Evolutionary conservation across 2,888 invertebrate genomes (phyloP), one percentile per base, ranked within the genome.

Genomic region (Linhomoeus sp.): DNA sequence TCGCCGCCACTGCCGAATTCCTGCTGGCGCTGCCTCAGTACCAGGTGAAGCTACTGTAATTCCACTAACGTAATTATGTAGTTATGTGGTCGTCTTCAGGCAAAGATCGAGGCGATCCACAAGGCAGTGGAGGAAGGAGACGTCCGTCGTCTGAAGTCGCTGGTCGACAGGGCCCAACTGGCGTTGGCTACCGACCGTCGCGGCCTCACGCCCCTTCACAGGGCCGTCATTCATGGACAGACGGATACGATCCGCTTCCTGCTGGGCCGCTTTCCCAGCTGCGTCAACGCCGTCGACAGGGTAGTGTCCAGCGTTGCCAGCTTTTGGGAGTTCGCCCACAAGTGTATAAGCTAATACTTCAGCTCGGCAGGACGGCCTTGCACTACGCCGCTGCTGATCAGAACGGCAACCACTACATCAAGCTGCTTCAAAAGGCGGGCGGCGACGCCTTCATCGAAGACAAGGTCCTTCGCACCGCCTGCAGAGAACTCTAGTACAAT

Each of bases 101-200:
- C 77, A 56, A 87, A 88, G 75, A 87, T 88, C 55, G 79, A 80
- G 53, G 76, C 79, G 50, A 84, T 88, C 26, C 88, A 88, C 64
- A 69, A 78, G 56, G 83, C 86, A 33, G 80, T 86, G 22, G 76
- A 77, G 57, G 78, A 80, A 56, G 88, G 88, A 3, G 81, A 79
- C 60, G 72, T 88, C 53, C 72, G 80, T 56, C 81, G 84, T 56
- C 71, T 88, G 46, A 81, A 55, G 78, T 65, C 54, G 41, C 58
- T 55, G 83, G 88, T 67, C 72, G 87, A 54, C 47, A 47, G 62
- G 20, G 78, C 86, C 62, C 57, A 61, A 45, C 55, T 88, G 64
- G 86, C 85, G 1, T 77, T 84, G 50, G 86, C 87, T 22, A 76
- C 80, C 56, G 84, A 88, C 66, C 59, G 62, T 37, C 77, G 80